Conservation (phyloP, 2,113 vertebrate genomes). For the Petrocephalus microphthalmus region DNA sequence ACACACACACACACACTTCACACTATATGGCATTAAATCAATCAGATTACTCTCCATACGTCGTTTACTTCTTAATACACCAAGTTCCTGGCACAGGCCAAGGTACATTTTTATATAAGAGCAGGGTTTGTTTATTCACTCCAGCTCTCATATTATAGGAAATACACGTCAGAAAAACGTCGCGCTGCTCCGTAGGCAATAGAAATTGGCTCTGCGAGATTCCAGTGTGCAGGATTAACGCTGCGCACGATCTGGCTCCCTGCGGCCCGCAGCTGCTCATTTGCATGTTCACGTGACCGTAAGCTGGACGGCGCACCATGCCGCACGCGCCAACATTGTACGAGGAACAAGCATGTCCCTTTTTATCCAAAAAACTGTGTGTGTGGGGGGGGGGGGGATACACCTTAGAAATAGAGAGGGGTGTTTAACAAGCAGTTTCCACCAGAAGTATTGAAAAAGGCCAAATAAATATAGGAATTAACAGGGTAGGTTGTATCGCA, state of each 20-base stretch:
- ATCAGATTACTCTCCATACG: neutral
- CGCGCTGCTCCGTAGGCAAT: too few relatives aligned
- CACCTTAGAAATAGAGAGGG: neutral
- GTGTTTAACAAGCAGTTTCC: neutral
- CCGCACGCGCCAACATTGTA: neutral
- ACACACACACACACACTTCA: neutral
- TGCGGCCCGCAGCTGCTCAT: slow-evolving; percentile 4
- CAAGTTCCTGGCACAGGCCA: neutral
- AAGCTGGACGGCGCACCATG: neutral
- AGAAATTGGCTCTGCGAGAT: neutral
- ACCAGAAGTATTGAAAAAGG: neutral
- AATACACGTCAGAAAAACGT: neutral
- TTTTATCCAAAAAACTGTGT: neutral
- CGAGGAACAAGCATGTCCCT: neutral
- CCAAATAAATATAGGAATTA: neutral
- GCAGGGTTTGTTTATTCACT: neutral
- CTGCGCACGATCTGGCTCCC: neutral
- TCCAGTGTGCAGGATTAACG: neutral
- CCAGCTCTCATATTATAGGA: neutral
- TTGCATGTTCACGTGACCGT: neutral
- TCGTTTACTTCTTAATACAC: neutral
- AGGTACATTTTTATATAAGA: neutral
- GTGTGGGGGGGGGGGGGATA: too few relatives aligned
- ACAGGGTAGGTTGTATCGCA: neutral
- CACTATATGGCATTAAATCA: neutral